These are phyloP conservation scores for Chlorospingus flavigularis DNA, from an alignment of 2,797 vertebrate species.

Conservation along the genomic window DNA sequence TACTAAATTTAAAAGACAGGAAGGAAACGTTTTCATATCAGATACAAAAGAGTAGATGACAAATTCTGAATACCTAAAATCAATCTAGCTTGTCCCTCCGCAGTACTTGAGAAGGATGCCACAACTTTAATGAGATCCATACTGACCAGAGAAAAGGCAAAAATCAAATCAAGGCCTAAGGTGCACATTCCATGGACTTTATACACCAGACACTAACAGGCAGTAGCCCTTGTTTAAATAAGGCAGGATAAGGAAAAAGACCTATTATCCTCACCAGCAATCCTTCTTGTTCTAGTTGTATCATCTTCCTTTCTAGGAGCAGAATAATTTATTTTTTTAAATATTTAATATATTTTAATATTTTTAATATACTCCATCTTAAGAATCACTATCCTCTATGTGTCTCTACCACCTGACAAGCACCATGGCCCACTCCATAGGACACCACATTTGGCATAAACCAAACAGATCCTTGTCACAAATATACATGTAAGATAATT, in stretches of 20 bases:
- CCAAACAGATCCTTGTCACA: neutral
- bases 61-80: neutral
- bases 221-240: neutral
- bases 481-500: neutral
- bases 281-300: neutral
- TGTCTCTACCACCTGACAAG: neutral
- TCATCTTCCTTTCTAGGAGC: neutral
- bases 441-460: neutral
- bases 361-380: neutral
- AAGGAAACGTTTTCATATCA: neutral
- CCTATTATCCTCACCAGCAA: neutral
- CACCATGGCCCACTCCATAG: neutral
- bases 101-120: neutral
- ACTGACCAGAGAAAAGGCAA: neutral
- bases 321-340: neutral
- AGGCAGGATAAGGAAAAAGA: neutral
- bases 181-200: neutral
- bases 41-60: neutral
- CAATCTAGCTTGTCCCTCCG: neutral
- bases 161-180: neutral
- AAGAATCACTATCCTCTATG: neutral
- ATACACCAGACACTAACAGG: neutral
- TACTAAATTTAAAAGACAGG: neutral
- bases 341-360: neutral
- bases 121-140: neutral